These are phyloP conservation scores for Pocillopora verrucosa DNA, from an alignment of 64 coral and sea anemone genomes.

Conservation along the genomic window DNA sequence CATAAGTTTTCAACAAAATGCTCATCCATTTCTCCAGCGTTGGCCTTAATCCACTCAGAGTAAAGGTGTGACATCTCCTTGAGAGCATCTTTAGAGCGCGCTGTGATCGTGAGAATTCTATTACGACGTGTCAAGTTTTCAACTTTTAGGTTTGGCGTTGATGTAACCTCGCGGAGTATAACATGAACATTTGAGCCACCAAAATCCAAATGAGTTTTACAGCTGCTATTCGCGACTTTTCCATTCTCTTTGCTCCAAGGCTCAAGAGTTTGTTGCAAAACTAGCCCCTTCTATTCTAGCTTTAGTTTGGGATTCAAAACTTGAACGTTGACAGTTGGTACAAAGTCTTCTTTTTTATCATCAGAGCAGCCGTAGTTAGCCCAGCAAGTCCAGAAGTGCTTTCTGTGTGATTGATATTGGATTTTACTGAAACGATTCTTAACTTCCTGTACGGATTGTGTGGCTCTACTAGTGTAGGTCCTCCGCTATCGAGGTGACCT, in stretches of 20 bases:
- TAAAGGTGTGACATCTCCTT: conserved; percentile 10
- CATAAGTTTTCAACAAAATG: conserved; percentile 34
- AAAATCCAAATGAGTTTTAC: conserved; percentile 64
- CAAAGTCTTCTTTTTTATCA: conserved; percentile 65
- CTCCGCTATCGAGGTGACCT: conserved; percentile 41
- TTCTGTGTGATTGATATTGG: conserved; percentile 88
- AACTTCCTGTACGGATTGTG: neutral
- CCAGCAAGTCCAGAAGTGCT: conserved; percentile 78
- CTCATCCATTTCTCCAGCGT: neutral
- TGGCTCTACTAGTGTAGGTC: conserved; percentile 9
- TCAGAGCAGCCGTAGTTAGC: conserved; percentile 61
- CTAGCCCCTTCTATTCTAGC: conserved; percentile 39
- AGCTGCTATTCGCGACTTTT: conserved; percentile 56
- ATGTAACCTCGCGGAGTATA: conserved; percentile 45
- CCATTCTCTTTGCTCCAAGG: conserved; percentile 21
- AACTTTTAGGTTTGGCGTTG: neutral
- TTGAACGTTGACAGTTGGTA: conserved; percentile 72
- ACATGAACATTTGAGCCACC: conserved; percentile 60
- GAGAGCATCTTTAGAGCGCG: conserved; percentile 25
- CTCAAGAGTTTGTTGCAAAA: conserved; percentile 43
- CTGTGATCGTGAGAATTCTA: conserved; percentile 40
- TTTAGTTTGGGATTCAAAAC: conserved; percentile 71
- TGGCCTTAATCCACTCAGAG: conserved; percentile 19
- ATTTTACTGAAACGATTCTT: conserved; percentile 76
- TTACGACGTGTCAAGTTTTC: neutral